Conservation (phyloP, 2,888 invertebrate species). For the Synanthedon andrenaeformis region DNA sequence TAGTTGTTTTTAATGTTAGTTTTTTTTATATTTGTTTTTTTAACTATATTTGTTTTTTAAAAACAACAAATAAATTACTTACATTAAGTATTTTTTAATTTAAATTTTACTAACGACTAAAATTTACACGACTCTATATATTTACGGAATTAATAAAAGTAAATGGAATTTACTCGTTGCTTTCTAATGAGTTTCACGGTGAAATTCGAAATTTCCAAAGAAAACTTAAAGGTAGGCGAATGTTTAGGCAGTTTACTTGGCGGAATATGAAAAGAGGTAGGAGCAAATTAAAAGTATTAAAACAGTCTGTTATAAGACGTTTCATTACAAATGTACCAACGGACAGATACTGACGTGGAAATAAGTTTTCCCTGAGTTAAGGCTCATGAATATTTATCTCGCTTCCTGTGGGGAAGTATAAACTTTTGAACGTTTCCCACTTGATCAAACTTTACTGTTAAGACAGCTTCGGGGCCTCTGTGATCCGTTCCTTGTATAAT, state of each 20-base stretch:
- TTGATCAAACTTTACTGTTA: slow-evolving; percentile 64
- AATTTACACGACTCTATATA: no score
- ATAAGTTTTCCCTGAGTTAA: slow-evolving; percentile 60
- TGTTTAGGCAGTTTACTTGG: neutral
- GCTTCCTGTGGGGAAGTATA: slow-evolving; percentile 46
- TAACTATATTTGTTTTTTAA: no score
- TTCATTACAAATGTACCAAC: slow-evolving; percentile 60
- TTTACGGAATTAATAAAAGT: no score
- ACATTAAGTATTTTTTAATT: no score
- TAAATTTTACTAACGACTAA: no score
- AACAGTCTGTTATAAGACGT: slow-evolving; percentile 43
- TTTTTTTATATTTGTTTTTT: no score
- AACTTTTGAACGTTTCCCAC: slow-evolving; percentile 62
- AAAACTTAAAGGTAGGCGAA: neutral
- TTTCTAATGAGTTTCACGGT: neutral
- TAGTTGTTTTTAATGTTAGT: no score
- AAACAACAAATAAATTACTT: no score
- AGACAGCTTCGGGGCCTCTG: slow-evolving; percentile 25
- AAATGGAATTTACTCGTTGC: no score
- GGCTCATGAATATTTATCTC: slow-evolving; percentile 67
- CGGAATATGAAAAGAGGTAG: neutral
- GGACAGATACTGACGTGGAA: slow-evolving; percentile 59
- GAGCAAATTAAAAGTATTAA: slow-evolving; percentile 1
- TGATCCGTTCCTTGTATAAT: slow-evolving; percentile 26
- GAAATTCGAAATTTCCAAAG: neutral